Base-by-base conservation (phyloP, 2,888 invertebrate species). In the Standfussiana lucernea region DNA sequence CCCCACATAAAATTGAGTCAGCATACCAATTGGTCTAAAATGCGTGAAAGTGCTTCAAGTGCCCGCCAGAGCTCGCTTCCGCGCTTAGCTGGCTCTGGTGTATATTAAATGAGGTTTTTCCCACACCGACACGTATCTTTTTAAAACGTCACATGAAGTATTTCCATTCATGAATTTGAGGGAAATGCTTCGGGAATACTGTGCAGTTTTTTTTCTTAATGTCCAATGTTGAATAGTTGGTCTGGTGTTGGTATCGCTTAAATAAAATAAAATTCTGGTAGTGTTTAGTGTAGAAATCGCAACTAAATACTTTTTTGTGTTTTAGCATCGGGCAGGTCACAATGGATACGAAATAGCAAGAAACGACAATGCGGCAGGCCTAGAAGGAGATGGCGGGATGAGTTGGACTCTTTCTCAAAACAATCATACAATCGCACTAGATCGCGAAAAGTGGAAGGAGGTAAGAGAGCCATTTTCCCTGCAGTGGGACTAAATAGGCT, bases 61-160 rank as follows among this genome's bases (percentile, higher is more conserved):
- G 72, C 68, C 61, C 77, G 74, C 32, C 71, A 67, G 76, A 84
- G 85, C 80, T 81, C 86, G 89, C 89, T 93, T 91, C 92, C 93
- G 87, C 90, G 91, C 92, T 95, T 93, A 94, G 88, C 87, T 84
- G 85, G 81, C 91, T 88, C 92, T 94, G 91, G 91, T 94, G 95
- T 94, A 95, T 95, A 93, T 92, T 90, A 94, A 95, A 95, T 95
- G 94, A 94, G 94, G 93, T 92, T 94, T 93, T 94, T 94, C 94
- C 94, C 89, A 85, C 88, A 90, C 90, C 86, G 80, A 83, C 65
- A 59, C 86, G 89, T 93, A 92, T 94, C 92, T 92, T 90, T 91
- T 92, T 89, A 92, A 92, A 92, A 92, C 86, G 92, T 92, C 92
- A 90, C 82, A 72, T 66, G 68, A 79, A 78, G 84, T 89, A 91